Conservation (phyloP, 2,888 invertebrate species). For the Epinotia nisella region DNA sequence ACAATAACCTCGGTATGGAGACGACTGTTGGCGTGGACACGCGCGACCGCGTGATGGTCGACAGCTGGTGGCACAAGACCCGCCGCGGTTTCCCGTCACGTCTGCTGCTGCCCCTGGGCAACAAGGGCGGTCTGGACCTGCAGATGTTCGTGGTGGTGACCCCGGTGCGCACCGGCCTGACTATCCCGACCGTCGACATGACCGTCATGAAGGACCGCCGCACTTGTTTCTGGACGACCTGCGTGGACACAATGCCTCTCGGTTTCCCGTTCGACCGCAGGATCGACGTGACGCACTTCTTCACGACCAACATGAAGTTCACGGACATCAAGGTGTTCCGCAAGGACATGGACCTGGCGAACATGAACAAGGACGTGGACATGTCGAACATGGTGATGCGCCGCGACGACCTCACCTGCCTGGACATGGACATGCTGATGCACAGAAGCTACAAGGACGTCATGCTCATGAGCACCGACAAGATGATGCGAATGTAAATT, state of each 20-base stretch:
- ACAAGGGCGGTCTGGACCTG: slow-evolving; percentile 85
- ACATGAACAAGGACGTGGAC: slow-evolving; percentile 56
- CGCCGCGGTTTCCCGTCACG: slow-evolving; percentile 87
- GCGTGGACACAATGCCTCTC: slow-evolving; percentile 86
- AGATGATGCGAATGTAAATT: slow-evolving; percentile 68
- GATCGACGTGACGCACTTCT: slow-evolving; percentile 84
- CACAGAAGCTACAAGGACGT: slow-evolving; percentile 72
- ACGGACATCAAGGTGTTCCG: slow-evolving; percentile 87
- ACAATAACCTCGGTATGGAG: slow-evolving; percentile 59
- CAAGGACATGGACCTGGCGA: slow-evolving; percentile 72
- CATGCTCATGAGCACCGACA: slow-evolving; percentile 72
- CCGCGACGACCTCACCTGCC: slow-evolving; percentile 73
- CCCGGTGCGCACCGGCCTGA: slow-evolving; percentile 79
- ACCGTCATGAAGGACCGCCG: slow-evolving; percentile 79
- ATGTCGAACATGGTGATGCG: slow-evolving; percentile 74
- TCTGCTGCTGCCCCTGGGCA: slow-evolving; percentile 89
- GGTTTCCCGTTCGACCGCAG: slow-evolving; percentile 91
- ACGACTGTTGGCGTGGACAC: slow-evolving; percentile 65
- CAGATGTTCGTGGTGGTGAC: slow-evolving; percentile 87
- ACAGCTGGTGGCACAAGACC: slow-evolving; percentile 83
- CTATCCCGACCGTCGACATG: slow-evolving; percentile 75
- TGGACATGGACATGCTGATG: slow-evolving; percentile 73
- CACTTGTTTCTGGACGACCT: slow-evolving; percentile 81
- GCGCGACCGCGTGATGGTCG: slow-evolving; percentile 80
- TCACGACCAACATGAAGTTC: slow-evolving; percentile 87